Evolutionary conservation across 2,888 invertebrate species (phyloP), one percentile per base, ranked within the genome.

Genomic region (Oegoconia quadripuncta): DNA sequence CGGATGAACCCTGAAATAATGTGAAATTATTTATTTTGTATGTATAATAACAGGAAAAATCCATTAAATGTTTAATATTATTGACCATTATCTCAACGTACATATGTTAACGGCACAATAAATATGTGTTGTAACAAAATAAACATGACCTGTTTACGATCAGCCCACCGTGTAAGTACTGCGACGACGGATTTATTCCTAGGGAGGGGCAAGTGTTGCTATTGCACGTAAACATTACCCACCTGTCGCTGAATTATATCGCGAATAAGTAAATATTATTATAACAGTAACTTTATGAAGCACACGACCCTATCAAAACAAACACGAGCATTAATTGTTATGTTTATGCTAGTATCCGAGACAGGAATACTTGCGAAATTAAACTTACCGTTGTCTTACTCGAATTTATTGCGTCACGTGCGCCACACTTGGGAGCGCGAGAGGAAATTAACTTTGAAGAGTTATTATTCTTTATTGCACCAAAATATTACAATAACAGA

Each of bases 181-280:
- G 49, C 46, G 74, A 59, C 52, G 73, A 79, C 44, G 55, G 74
- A 76, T 77, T 75, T 79, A 78, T 70, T 52, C 51, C 39, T 48
- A 42, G 39, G 38, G 50, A 50, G 45, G 42, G 41, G 51, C 53
- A 51, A 62, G 59, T 59, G 63, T 59, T 62, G 52, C 54, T 39
- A 40, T 27, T 40, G 15, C 26, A 50, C 41, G 51, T 58, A 62
- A 65, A 64, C 65, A 64, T 45, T 50, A 46, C 50, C 55, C 71
- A 77, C 72, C 74, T 77, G 77, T 70, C 72, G 64, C 62, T 71
- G 49, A 63, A 66, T 67, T 68, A 67, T 50, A 62, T 66, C 62
- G 70, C 70, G 64, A 69, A 68, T 34, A 38, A 20, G 55, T 59
- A 56, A 59, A 65, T 50, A 63, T 46, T 50, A 51, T 42, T 42